Conservation (phyloP, 2,888 invertebrate genomes). For the Tupiocoris notatus region DNA sequence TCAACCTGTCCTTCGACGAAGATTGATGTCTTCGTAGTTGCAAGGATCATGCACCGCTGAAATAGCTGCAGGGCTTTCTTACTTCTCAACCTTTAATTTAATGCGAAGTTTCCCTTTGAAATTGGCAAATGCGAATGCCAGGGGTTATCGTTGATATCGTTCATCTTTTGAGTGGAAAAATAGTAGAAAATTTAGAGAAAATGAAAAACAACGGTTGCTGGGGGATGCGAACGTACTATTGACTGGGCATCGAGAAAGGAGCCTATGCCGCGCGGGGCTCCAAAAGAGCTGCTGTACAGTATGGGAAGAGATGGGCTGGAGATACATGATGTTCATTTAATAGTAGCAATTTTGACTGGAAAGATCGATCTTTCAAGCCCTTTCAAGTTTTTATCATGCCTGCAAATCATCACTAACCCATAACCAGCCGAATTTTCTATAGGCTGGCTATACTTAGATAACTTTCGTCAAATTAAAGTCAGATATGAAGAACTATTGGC, state of each 20-base stretch:
- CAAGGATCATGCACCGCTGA: background rate
- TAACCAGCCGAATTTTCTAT: too few relatives aligned
- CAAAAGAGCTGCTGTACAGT: too few relatives aligned
- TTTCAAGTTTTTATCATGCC: too few relatives aligned
- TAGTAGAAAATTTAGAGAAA: background rate
- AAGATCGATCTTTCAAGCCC: too few relatives aligned
- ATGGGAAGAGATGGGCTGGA: too few relatives aligned
- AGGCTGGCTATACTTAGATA: too few relatives aligned
- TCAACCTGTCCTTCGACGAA: background rate
- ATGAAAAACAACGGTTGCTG: background rate
- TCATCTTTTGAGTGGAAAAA: background rate
- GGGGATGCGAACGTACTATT: background rate
- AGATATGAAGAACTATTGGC: too few relatives aligned
- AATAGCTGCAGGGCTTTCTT: background rate
- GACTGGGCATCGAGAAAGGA: background rate
- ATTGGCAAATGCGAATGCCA: background rate
- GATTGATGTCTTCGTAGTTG: background rate
- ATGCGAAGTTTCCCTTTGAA: background rate
- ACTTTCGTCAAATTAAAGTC: too few relatives aligned
- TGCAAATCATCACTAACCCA: too few relatives aligned
- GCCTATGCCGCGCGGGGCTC: too few relatives aligned
- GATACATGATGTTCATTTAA: too few relatives aligned
- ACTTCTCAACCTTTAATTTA: background rate
- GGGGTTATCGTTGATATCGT: background rate
- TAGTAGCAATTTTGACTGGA: too few relatives aligned